Evolutionary conservation across 1,140 invertebrate species (phyloP), one percentile per base, ranked within the genome.

Genomic region (Tetramorium parvispinum): DNA sequence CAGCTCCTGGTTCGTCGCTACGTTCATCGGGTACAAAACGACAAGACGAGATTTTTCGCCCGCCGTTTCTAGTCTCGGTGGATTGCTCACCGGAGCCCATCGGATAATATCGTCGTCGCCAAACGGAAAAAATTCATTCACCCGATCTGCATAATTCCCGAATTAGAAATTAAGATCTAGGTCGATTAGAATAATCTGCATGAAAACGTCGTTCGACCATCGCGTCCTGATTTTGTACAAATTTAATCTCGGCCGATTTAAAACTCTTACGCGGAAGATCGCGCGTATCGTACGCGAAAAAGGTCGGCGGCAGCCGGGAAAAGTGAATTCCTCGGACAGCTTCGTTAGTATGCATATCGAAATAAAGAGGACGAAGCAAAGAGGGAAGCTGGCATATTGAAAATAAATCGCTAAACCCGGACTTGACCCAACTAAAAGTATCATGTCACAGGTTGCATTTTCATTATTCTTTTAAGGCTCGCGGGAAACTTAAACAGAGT

Each of bases 151-250:
- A 82, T 82, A 82, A 82, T 73, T 46, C 13, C 53, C 24, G 7
- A 71, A 82, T 82, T 73, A 82, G 53, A 82, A 59, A 82, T 73
- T 83, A 75, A 73, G 68, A 49, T 73, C 13, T 43, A 21, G 68
- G 11, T 13, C 59, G 55, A 82, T 57, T 75, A 24, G 11, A 73
- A 46, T 55, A 59, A 59, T 83, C 43, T 73, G 68, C 79, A 32
- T 73, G 53, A 27, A 32, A 71, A 71, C 2, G 79, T 59, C 51
- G 11, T 68, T 46, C n/a, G 18, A 16, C 53, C n/a, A 24, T 46
- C 18, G 13, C 43, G 10, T 32, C 8, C 37, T 59, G 66, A 59
- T 82, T 71, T 27, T 18, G 18, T 71, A 57, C 66, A 57, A 57
- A 57, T 82, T 57, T 82, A 27, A 71, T 73, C 53, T 82, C 24